A percentile compares a stretch with the other conserved stretches of the same genome.
These are phyloP conservation scores for Syngnathus rostellatus DNA, from an alignment of 2,797 vertebrate species.

Conservation along the genomic window DNA sequence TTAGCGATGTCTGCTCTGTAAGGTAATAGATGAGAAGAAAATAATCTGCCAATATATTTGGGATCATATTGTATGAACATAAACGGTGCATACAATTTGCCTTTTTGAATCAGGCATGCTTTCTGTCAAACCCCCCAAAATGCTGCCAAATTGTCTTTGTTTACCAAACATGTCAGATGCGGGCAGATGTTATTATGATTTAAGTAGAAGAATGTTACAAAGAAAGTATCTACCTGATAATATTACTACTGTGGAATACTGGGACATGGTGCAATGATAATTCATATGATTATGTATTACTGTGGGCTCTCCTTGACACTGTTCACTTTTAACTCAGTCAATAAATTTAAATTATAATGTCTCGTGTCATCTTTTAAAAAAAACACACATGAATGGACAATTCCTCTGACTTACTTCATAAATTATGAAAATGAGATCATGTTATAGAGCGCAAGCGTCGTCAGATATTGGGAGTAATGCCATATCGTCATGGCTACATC, in stretches of 20 bases:
- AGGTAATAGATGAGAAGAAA: slow-evolving; percentile 12
- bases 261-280: slow-evolving; percentile 63
- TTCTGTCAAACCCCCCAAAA: slow-evolving; percentile 20
- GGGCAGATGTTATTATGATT: slow-evolving; percentile 37
- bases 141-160: slow-evolving; percentile 54
- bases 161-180: slow-evolving; percentile 54
- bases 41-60: slow-evolving; percentile 22
- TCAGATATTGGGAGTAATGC: not conserved
- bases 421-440: no score
- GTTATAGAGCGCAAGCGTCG: not conserved
- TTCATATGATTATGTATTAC: slow-evolving; percentile 57
- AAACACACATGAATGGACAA: not conserved
- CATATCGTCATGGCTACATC: not conserved
- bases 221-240: slow-evolving; percentile 32
- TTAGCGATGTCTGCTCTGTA: slow-evolving; percentile 24
- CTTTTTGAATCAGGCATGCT: slow-evolving; percentile 55
- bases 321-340: slow-evolving; percentile 48
- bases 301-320: slow-evolving; percentile 40
- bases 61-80: slow-evolving; percentile 14
- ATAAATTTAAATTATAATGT: slow-evolving; percentile 58
- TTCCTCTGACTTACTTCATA: not conserved
- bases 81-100: slow-evolving; percentile 27
- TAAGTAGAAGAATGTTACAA: slow-evolving; percentile 30
- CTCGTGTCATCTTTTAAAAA: slow-evolving; percentile 10
- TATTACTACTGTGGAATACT: slow-evolving; percentile 47